These are phyloP conservation scores for Formica exsecta DNA, from an alignment of 1,140 invertebrate species.

Conservation along the genomic window DNA sequence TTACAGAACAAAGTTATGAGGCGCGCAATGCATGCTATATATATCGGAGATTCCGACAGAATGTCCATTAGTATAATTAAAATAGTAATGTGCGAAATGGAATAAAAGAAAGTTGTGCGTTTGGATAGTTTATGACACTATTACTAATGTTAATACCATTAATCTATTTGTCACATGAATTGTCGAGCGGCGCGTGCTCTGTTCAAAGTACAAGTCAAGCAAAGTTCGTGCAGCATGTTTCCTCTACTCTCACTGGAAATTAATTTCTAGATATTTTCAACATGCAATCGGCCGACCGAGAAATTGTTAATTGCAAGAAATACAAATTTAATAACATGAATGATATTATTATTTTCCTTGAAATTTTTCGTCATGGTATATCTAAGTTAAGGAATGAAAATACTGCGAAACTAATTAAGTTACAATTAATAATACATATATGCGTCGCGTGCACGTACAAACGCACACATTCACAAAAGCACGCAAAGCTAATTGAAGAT, in stretches of 20 bases:
- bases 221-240: background rate
- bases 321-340: background rate
- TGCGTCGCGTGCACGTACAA: background rate
- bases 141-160: conserved; percentile 72
- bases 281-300: background rate
- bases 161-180: conserved; percentile 66
- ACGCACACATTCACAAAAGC: too few species aligned
- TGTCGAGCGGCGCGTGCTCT: conserved; percentile 23
- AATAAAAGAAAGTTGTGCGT: conserved; percentile 50
- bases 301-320: conserved; percentile 24
- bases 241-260: conserved; percentile 41
- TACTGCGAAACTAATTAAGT: background rate
- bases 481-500: conserved; percentile 7
- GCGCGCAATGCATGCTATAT: background rate
- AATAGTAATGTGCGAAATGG: conserved; percentile 58
- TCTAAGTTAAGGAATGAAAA: background rate
- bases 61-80: conserved; percentile 73
- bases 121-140: conserved; percentile 56
- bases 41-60: background rate
- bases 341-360: background rate
- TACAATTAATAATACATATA: conserved; percentile 33
- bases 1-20: background rate
- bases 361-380: background rate
- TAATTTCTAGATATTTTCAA: conserved; percentile 53
- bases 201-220: conserved; percentile 43